These are phyloP conservation scores for Myanophis thanlyinensis DNA, from an alignment of 2,113 vertebrate species.

Conservation along the genomic window DNA sequence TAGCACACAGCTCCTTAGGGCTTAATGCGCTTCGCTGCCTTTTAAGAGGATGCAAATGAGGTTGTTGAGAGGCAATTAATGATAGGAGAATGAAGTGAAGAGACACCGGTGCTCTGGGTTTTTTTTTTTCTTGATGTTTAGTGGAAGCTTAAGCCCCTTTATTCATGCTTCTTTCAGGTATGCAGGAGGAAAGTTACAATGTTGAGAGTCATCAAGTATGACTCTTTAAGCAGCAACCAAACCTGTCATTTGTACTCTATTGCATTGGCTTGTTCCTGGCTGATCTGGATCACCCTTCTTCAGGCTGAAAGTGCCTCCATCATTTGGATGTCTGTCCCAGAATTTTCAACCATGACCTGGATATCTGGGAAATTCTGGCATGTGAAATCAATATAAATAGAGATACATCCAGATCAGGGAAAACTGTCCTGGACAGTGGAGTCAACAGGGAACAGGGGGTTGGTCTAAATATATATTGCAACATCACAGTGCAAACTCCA, in stretches of 20 bases:
- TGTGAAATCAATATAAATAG: not conserved
- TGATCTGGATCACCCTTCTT: not conserved
- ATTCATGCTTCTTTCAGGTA: not conserved
- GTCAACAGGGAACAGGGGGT: not conserved
- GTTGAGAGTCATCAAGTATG: not conserved
- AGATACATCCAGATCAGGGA: not conserved
- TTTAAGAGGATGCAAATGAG: conserved; percentile 30
- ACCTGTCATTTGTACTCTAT: not conserved
- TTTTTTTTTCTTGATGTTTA: conserved; percentile 12
- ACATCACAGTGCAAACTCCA: not conserved
- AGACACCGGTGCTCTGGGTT: accelerated
- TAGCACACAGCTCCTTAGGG: conserved; percentile 29
- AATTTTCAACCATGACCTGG: not conserved
- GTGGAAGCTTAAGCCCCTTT: conserved; percentile 1
- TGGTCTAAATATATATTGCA: not conserved
- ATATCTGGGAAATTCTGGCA: not conserved
- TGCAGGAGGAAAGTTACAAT: not conserved
- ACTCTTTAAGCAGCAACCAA: not conserved
- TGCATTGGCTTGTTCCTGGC: not conserved
- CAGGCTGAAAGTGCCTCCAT: not conserved
- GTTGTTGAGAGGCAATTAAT: conserved; percentile 24
- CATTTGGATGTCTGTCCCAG: not conserved
- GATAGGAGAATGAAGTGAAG: not conserved
- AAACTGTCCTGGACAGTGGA: not conserved
- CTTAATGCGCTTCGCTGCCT: not conserved